Conservation (phyloP, 2,113 vertebrate genomes). For the Psittacara wagleri region DNA sequence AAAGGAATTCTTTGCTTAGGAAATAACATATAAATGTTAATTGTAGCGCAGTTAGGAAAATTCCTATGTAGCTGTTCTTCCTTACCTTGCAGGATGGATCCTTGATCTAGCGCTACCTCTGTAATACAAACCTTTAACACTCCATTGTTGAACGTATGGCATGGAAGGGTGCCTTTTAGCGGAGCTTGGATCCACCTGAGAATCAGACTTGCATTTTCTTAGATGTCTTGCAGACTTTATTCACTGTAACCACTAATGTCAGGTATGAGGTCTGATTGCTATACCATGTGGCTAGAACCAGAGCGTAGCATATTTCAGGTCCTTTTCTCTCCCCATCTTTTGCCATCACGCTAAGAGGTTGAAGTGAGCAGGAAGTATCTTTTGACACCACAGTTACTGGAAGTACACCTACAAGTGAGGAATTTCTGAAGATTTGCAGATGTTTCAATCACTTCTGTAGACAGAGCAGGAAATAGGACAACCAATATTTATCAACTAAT, state of each 20-base stretch:
- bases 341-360: background rate
- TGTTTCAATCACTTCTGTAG: background rate
- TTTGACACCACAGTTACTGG: background rate
- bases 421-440: background rate
- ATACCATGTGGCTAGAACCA: background rate
- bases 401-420: background rate
- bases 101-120: background rate
- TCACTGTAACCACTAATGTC: background rate
- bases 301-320: background rate
- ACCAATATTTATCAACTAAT: no score
- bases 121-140: background rate
- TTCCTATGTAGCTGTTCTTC: background rate
- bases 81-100: background rate
- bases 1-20: background rate
- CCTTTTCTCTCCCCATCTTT: background rate
- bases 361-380: background rate
- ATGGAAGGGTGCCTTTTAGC: background rate
- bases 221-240: background rate
- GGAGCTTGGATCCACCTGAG: background rate
- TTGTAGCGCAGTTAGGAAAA: background rate
- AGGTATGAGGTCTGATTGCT: background rate
- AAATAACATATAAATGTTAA: background rate
- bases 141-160: fast-evolving
- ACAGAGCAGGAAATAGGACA: background rate
- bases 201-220: background rate